Conservation (phyloP, 2,888 invertebrate species). For the Autographa gamma region DNA sequence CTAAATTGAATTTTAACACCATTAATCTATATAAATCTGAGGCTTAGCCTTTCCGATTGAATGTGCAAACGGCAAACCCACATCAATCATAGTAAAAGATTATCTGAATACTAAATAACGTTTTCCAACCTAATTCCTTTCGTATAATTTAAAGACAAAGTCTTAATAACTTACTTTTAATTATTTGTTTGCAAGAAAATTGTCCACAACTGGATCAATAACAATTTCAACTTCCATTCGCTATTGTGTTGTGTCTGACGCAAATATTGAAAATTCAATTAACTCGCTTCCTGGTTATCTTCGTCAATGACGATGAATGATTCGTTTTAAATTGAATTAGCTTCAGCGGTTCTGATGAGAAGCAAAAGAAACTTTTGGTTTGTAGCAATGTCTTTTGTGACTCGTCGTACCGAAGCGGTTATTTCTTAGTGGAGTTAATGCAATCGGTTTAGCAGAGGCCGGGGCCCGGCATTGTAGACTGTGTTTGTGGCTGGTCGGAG, state of each 20-base stretch:
- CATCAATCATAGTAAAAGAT: conserved; percentile 40
- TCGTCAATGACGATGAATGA: conserved; percentile 47
- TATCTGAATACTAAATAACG: conserved; percentile 8
- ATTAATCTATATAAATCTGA: conserved; percentile 68
- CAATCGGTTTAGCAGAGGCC: conserved; percentile 74
- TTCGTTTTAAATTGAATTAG: conserved; percentile 56
- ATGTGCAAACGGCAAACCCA: conserved; percentile 35
- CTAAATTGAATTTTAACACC: conserved; percentile 64
- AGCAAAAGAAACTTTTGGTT: conserved; percentile 56
- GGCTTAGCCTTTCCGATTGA: conserved; percentile 50
- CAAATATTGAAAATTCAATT: conserved; percentile 56
- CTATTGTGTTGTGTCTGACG: conserved; percentile 23
- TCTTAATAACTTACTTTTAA: not conserved
- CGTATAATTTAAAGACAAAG: not conserved
- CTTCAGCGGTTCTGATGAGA: conserved; percentile 33
- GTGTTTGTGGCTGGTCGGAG: conserved; percentile 75
- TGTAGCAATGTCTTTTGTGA: conserved; percentile 60
- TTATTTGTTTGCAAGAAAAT: not conserved
- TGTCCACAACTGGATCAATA: conserved; percentile 5
- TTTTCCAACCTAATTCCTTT: not conserved
- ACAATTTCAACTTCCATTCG: conserved; percentile 20
- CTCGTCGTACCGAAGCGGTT: conserved; percentile 50
- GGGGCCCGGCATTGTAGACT: conserved; percentile 58
- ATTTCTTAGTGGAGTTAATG: conserved; percentile 72
- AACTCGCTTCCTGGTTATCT: conserved; percentile 59